phyloP scores from a whole-genome alignment of 30 jellyfish, hydroid and myxozoan species.

The Hydractinia symbiolongicarpus region DNA sequence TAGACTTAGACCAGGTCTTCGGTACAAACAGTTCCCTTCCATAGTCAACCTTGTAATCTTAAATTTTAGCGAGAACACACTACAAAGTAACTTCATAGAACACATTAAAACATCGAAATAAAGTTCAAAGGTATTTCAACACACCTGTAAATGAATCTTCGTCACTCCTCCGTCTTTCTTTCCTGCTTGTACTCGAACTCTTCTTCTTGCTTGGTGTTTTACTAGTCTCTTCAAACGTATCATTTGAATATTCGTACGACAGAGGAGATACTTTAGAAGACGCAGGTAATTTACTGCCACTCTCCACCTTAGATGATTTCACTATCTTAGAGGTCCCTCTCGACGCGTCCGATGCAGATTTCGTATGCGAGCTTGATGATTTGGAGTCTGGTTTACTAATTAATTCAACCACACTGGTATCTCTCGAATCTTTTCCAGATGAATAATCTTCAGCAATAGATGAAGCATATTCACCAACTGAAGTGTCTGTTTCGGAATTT shows the following conservation, averaged over 20 bases:
- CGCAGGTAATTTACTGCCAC: no score
- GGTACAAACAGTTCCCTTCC: no score
- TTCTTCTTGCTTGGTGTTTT: not conserved
- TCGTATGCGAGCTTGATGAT: not conserved
- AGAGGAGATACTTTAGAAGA: not conserved
- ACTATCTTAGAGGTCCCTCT: not conserved
- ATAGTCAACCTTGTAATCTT: no score
- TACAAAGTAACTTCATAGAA: no score
- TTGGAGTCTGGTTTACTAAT: not conserved
- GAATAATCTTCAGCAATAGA: conserved; percentile 28
- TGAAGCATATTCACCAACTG: conserved; percentile 9
- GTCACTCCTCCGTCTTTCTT: conserved; percentile 1
- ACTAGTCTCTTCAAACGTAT: conserved; percentile 15
- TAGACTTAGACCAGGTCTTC: no score
- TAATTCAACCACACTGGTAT: not conserved
- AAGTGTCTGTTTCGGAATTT: not conserved
- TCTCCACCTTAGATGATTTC: not conserved
- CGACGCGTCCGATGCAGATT: not conserved
- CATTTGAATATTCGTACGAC: conserved; percentile 15
- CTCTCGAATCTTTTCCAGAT: conserved; percentile 4
- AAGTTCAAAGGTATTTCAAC: not conserved
- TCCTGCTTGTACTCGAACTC: not conserved
- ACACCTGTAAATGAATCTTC: conserved; percentile 25
- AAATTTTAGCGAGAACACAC: no score
- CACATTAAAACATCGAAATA: no score